Percentiles rank a stretch among this genome's conserved stretches.
phyloP scores from a whole-genome alignment of 2,888 invertebrate genomes.

The Hecatera dysodea region DNA sequence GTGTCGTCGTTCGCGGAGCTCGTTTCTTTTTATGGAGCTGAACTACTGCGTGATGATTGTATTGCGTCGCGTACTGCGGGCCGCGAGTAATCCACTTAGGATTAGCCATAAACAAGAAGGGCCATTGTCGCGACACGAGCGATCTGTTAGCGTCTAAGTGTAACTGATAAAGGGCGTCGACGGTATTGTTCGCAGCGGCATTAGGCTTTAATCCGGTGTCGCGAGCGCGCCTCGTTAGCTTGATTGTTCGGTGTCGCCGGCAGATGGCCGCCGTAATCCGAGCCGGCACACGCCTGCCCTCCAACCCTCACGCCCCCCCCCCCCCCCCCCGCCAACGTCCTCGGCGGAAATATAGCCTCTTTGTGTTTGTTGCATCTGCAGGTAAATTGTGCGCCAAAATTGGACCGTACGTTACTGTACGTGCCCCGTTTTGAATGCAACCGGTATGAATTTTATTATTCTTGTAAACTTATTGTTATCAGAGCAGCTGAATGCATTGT shows the following conservation, averaged over 20 bases:
- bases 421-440: slow-evolving; percentile 84
- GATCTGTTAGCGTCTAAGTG: slow-evolving; percentile 89
- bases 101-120: slow-evolving; percentile 88
- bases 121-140: slow-evolving; percentile 86
- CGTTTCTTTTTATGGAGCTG: slow-evolving; percentile 58
- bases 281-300: slow-evolving; percentile 73
- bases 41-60: slow-evolving; percentile 62
- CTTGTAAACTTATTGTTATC: slow-evolving; percentile 87
- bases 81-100: slow-evolving; percentile 88
- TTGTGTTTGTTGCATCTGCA: slow-evolving; percentile 90
- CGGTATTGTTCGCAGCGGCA: slow-evolving; percentile 87
- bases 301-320: slow-evolving; percentile 57
- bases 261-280: slow-evolving; percentile 90
- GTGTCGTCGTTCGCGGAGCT: slow-evolving; percentile 45
- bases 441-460: slow-evolving; percentile 86
- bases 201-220: slow-evolving; percentile 89
- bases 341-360: slow-evolving; percentile 81
- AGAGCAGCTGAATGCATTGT: slow-evolving; percentile 75
- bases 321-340: slow-evolving; percentile 53
- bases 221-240: slow-evolving; percentile 88
- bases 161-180: slow-evolving; percentile 84
- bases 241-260: slow-evolving; percentile 88
- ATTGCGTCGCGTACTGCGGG: slow-evolving; percentile 71
- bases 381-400: slow-evolving; percentile 89
- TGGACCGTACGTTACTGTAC: slow-evolving; percentile 85